A percentile compares a stretch with the other conserved stretches of the same genome.
Evolutionary conservation across 2,888 invertebrate genomes (phyloP).

Genomic region (Agrypnus murinus): DNA sequence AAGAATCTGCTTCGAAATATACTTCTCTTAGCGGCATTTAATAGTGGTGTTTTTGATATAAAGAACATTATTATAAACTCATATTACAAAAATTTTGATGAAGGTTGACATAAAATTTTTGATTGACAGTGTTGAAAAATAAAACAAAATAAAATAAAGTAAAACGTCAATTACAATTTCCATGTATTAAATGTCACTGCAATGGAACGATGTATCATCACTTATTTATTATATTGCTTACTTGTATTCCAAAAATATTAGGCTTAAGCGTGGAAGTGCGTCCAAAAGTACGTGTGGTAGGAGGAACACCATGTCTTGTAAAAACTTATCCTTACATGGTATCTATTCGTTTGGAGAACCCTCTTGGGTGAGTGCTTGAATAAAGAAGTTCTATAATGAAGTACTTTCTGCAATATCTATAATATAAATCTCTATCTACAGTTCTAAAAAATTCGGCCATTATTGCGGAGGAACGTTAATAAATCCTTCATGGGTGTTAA

Average conservation of each 20-base stretch:
- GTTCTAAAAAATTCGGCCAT: background rate
- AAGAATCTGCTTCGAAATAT: background rate
- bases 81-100: constrained; percentile 4
- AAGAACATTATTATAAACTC: constrained; percentile 4
- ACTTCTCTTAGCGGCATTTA: too few species aligned
- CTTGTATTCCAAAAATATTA: background rate
- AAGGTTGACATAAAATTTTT: background rate
- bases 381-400: too few species aligned
- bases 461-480: background rate
- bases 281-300: background rate
- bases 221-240: background rate
- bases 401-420: too few species aligned
- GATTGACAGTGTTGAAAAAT: too few species aligned
- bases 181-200: background rate
- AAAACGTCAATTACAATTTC: background rate
- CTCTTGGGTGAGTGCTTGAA: background rate
- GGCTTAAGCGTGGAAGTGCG: background rate
- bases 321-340: background rate
- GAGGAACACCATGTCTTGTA: background rate
- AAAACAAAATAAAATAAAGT: background rate
- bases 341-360: background rate
- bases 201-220: background rate
- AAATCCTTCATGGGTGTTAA: constrained; percentile 5
- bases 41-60: too few species aligned
- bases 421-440: background rate